A percentile compares a stretch with the other conserved stretches of the same genome.
phyloP scores from a whole-genome alignment of 2,888 invertebrate genomes.

The Hemithea aestivaria region DNA sequence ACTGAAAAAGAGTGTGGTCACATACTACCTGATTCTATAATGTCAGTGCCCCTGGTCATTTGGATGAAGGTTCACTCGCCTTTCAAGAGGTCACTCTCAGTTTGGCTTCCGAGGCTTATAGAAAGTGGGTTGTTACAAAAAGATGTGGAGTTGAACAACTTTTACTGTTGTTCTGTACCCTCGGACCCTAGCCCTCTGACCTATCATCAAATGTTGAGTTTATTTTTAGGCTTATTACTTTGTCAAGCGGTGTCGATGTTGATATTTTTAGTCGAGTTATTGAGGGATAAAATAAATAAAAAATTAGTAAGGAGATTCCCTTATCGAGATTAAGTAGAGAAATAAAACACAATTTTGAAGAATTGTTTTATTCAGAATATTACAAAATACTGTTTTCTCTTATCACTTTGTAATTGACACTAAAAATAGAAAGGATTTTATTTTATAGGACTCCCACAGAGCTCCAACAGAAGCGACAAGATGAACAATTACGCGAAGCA shows the following conservation, averaged over 20 bases:
- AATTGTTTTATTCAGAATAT: conserved; percentile 35
- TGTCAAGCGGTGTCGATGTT: conserved; percentile 43
- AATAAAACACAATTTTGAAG: conserved; percentile 22
- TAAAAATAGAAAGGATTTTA: conserved; percentile 28
- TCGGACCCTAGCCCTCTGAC: conserved; percentile 50
- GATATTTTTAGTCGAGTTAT: conserved; percentile 45
- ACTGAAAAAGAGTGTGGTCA: conserved; percentile 56
- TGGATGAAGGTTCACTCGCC: conserved; percentile 57
- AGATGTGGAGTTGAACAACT: conserved; percentile 34
- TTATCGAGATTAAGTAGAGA: conserved; percentile 6
- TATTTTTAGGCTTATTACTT: conserved; percentile 44
- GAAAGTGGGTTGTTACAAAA: conserved; percentile 53
- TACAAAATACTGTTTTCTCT: conserved; percentile 35
- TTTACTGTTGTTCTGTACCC: conserved; percentile 25
- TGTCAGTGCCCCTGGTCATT: conserved; percentile 55
- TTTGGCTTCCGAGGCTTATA: conserved; percentile 53
- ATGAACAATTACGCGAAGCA: too few species aligned
- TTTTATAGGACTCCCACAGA: conserved; percentile 5
- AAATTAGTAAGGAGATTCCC: conserved; percentile 27
- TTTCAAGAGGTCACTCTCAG: conserved; percentile 37
- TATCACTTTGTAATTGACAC: conserved; percentile 44
- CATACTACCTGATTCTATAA: conserved; percentile 53
- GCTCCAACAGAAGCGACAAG: too few species aligned
- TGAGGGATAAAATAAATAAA: conserved; percentile 32
- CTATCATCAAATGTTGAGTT: conserved; percentile 47